These are phyloP conservation scores for Meta bourneti DNA, from an alignment of 2,888 invertebrate genomes.

Conservation along the genomic window DNA sequence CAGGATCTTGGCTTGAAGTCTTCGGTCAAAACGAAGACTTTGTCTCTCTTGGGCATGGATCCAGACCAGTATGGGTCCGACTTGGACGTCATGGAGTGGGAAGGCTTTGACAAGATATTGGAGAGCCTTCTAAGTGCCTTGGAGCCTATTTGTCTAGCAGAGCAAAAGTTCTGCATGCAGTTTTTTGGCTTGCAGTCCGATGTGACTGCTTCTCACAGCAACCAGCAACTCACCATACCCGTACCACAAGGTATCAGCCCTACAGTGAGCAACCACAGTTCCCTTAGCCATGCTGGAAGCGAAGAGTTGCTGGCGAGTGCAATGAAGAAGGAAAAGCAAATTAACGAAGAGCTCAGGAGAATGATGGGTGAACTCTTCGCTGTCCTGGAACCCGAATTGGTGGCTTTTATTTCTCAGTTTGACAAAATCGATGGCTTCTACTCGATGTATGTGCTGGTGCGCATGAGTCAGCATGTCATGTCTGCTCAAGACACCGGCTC, in stretches of 20 bases:
- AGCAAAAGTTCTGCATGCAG: constrained; percentile 95
- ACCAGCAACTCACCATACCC: constrained; percentile 65
- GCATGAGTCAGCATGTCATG: constrained; percentile 95
- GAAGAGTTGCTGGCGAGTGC: constrained; percentile 76
- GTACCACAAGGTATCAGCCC: constrained; percentile 54
- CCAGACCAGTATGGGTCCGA: constrained; percentile 86
- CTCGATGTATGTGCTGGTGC: constrained; percentile 95
- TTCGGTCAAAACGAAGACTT: constrained; percentile 68
- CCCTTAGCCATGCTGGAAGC: constrained; percentile 72
- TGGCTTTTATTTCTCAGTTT: constrained; percentile 90
- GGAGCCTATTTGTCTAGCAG: constrained; percentile 94
- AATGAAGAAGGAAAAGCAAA: constrained; percentile 76
- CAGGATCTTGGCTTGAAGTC: constrained; percentile 75
- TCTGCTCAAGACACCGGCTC: constrained; percentile 92
- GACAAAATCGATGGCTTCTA: constrained; percentile 95
- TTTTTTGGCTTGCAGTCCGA: constrained; percentile 91
- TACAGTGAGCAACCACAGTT: constrained; percentile 67
- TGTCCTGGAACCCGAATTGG: constrained; percentile 91
- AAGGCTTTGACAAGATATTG: constrained; percentile 82
- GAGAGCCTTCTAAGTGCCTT: constrained; percentile 93
- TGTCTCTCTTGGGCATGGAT: constrained; percentile 83
- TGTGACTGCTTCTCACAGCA: constrained; percentile 75
- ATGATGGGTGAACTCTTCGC: constrained; percentile 95
- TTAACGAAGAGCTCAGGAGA: constrained; percentile 77
- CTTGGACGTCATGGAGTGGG: constrained; percentile 83